Conservation (phyloP, 1,140 invertebrate genomes). For the Calycopis cecrops region DNA sequence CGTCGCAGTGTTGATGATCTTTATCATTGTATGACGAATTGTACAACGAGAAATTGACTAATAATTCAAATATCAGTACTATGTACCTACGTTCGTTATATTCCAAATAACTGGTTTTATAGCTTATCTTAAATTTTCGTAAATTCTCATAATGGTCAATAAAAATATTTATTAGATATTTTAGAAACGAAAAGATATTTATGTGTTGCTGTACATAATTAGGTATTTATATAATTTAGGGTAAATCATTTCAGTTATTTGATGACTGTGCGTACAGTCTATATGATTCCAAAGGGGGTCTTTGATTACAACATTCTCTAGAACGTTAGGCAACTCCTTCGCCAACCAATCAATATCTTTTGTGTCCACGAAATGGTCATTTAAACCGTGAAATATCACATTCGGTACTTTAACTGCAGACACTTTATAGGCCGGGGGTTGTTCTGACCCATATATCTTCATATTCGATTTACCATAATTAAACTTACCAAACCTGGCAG, state of each 20-base stretch:
- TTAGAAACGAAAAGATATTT: not conserved
- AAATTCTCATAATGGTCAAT: too few relatives aligned
- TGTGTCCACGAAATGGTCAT: conserved; percentile 28
- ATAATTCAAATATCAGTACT: too few relatives aligned
- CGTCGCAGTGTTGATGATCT: too few relatives aligned
- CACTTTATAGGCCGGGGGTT: not conserved
- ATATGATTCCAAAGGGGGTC: conserved; percentile 32
- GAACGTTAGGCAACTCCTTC: conserved; percentile 24
- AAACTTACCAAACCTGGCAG: conserved; percentile 60
- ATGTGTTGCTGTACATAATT: conserved; percentile 13
- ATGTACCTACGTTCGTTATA: too few relatives aligned
- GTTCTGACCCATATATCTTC: not conserved
- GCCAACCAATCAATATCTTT: conserved; percentile 24
- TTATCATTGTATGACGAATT: too few relatives aligned
- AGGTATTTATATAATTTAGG: conserved; percentile 28
- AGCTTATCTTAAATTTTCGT: too few relatives aligned
- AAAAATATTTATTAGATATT: too few relatives aligned
- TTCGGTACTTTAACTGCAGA: conserved; percentile 53
- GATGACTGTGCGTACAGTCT: conserved; percentile 24
- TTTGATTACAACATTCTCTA: conserved; percentile 21
- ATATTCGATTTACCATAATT: conserved; percentile 56
- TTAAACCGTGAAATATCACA: conserved; percentile 28
- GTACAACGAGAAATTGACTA: too few relatives aligned
- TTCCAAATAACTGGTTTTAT: too few relatives aligned
- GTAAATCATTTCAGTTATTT: conserved; percentile 23